Evolutionary conservation across 2,888 invertebrate species (phyloP).

Genomic region (Leucophenga montana): DNA sequence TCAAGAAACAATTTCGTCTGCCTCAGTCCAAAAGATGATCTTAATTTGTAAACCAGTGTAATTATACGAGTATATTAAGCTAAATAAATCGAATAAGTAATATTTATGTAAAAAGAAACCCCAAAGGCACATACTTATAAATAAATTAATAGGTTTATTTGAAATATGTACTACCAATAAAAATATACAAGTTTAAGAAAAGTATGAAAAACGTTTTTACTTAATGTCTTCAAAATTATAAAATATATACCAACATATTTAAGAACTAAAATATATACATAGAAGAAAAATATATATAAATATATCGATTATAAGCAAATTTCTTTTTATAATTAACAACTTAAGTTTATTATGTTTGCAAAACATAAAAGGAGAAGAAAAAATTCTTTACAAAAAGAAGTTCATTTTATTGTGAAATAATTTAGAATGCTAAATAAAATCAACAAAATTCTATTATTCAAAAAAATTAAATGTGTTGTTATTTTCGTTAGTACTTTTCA

Average conservation of each 20-base stretch:
- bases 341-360: conserved; percentile 70
- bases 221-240: background rate
- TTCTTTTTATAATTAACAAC: conserved; percentile 40
- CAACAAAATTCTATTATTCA: background rate
- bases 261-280: conserved; percentile 33
- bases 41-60: no score
- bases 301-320: conserved; percentile 41
- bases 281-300: background rate
- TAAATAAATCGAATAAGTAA: background rate
- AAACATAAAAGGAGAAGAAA: conserved; percentile 50
- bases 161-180: conserved; percentile 28
- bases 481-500: background rate
- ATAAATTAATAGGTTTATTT: background rate
- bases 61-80: conserved; percentile 32
- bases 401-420: conserved; percentile 49
- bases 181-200: conserved; percentile 19
- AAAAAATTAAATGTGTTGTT: background rate
- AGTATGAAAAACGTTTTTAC: conserved; percentile 11
- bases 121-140: background rate
- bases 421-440: background rate
- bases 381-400: background rate
- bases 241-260: conserved; percentile 16
- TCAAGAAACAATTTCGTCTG: no score
- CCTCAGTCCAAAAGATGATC: no score
- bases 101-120: background rate